phyloP scores from a whole-genome alignment of 1,140 invertebrate species.

The Oncopodura yosiiana region DNA sequence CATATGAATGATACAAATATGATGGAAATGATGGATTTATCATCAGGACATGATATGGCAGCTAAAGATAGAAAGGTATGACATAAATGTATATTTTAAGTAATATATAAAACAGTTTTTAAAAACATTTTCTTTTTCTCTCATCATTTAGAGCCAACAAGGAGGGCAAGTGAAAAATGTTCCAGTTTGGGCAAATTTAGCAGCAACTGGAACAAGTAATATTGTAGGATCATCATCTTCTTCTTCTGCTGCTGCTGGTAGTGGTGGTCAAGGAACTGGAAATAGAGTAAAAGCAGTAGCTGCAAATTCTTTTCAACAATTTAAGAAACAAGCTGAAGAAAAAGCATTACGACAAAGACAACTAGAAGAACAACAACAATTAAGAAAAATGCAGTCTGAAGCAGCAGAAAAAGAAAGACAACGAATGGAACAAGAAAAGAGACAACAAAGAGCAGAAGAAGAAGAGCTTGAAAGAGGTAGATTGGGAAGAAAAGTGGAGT shows the following conservation, averaged over 20 bases:
- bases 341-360: conserved; percentile 82
- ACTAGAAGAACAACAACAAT: conserved; percentile 68
- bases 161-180: background rate
- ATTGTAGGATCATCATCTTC: too few species aligned
- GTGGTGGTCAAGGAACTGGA: conserved; percentile 25
- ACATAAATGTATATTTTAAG: too few species aligned
- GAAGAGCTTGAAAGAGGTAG: conserved; percentile 60
- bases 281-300: conserved; percentile 30
- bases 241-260: conserved; percentile 48
- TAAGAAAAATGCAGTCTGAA: conserved; percentile 66
- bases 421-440: conserved; percentile 65
- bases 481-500: conserved; percentile 38
- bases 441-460: conserved; percentile 67
- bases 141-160: too few species aligned
- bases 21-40: too few species aligned
- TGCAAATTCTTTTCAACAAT: conserved; percentile 61
- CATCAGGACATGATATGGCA: too few species aligned
- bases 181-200: background rate
- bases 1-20: too few species aligned
- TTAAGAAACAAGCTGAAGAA: conserved; percentile 90
- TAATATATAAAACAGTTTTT: too few species aligned
- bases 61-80: too few species aligned
- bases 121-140: too few species aligned
- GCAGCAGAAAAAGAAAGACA: conserved; percentile 69
- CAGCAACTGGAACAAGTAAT: background rate